phyloP scores from a whole-genome alignment of 2,797 vertebrate genomes.

The Podarcis siculus region DNA sequence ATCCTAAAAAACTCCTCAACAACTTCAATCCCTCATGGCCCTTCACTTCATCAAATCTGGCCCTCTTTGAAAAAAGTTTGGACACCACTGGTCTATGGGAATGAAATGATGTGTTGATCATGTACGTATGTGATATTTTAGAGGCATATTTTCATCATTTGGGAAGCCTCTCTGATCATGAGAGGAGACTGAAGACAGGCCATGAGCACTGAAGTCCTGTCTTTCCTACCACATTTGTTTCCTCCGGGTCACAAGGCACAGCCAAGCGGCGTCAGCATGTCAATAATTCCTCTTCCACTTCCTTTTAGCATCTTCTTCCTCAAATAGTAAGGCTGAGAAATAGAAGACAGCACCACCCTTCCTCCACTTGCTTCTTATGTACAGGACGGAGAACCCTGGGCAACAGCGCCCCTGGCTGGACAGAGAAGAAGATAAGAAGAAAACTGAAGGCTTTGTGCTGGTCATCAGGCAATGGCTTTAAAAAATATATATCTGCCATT shows the following conservation, averaged over 20 bases:
- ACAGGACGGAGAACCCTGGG: background rate
- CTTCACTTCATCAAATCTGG: too few relatives aligned
- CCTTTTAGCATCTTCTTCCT: conserved; percentile 1
- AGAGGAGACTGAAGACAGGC: background rate
- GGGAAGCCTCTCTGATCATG: background rate
- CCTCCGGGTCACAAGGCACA: background rate
- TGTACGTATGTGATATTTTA: background rate
- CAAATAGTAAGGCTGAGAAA: background rate
- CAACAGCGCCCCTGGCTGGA: conserved; percentile 17
- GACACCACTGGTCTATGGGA: too few relatives aligned
- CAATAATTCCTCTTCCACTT: conserved; percentile 20
- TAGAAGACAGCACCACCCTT: background rate
- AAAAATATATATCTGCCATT: too few relatives aligned
- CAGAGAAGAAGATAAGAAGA: background rate
- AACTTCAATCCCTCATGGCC: too few relatives aligned
- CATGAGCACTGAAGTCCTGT: background rate
- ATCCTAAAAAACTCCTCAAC: too few relatives aligned
- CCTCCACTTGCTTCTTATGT: background rate
- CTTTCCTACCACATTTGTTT: background rate
- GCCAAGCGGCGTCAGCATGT: background rate
- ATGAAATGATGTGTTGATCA: background rate
- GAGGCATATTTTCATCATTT: background rate
- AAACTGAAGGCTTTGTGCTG: background rate
- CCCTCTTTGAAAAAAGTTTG: too few relatives aligned
- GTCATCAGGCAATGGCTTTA: too few relatives aligned